Percentiles rank a stretch among this genome's conserved stretches.
Conservation (phyloP, 2,113 vertebrate species). For the Opisthocomus hoazin region DNA sequence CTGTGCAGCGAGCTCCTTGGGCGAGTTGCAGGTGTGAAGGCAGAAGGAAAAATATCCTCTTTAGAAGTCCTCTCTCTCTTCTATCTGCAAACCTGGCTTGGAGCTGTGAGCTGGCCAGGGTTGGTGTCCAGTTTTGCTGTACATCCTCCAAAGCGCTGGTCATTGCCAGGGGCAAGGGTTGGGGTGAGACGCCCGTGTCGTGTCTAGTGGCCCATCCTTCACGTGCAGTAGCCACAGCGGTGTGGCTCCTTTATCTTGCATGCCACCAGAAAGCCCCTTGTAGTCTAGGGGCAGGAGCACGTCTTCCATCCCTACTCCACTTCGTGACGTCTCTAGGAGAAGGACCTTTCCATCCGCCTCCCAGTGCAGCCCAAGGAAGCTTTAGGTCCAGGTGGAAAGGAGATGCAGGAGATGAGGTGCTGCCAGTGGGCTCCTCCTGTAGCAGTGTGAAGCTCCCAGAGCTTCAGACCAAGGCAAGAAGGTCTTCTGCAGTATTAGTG, state of each 20-base stretch:
- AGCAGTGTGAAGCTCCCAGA: background rate
- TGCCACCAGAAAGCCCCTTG: background rate
- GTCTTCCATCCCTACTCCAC: background rate
- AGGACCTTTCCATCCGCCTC: background rate
- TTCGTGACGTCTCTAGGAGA: background rate
- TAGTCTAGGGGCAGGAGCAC: background rate
- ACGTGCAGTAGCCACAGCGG: rapidly evolving
- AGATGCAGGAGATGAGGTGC: background rate
- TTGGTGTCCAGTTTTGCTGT: background rate
- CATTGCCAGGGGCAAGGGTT: too few relatives aligned
- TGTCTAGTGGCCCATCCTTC: background rate
- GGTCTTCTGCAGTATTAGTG: background rate
- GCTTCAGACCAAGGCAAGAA: background rate
- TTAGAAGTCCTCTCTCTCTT: background rate
- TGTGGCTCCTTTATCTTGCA: background rate
- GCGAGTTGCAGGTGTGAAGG: background rate
- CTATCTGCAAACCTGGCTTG: background rate
- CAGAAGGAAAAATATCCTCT: background rate
- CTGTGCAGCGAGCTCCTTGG: background rate
- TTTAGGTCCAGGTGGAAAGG: background rate
- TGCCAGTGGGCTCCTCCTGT: background rate
- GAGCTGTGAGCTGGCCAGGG: background rate
- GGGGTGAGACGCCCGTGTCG: rapidly evolving
- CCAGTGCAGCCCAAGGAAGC: background rate
- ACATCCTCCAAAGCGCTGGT: background rate